These are phyloP conservation scores for Pocillopora meandrina DNA, from an alignment of 92 coral and sea anemone species.

Conservation along the genomic window DNA sequence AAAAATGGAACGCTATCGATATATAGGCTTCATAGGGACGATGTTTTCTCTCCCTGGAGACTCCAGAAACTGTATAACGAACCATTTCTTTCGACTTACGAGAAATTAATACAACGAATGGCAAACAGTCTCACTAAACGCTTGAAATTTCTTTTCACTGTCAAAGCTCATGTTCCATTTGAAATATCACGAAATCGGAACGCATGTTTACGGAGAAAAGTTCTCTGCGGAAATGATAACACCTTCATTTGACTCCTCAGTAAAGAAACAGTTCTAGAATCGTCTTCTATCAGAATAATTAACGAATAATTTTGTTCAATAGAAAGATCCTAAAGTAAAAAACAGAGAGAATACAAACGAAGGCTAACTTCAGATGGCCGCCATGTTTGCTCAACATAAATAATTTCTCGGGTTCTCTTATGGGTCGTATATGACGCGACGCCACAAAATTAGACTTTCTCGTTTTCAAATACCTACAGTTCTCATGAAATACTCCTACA, in stretches of 20 bases:
- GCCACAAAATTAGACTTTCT: conserved; percentile 28
- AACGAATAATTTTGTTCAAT: neutral
- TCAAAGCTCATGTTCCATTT: neutral
- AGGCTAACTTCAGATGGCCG: conserved; percentile 29
- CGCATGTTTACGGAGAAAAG: neutral
- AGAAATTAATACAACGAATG: too few relatives aligned
- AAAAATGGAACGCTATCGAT: too few relatives aligned
- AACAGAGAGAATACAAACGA: neutral
- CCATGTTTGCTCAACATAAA: conserved; percentile 50
- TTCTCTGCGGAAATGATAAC: conserved; percentile 21
- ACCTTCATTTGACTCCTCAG: neutral
- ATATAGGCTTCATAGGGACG: too few relatives aligned
- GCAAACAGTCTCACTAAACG: neutral
- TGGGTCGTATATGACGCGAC: conserved; percentile 52
- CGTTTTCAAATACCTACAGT: neutral
- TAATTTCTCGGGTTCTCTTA: conserved; percentile 41
- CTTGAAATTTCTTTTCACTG: neutral
- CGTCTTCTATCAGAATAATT: neutral
- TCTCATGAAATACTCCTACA: conserved; percentile 5
- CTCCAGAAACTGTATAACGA: neutral
- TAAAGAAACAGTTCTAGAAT: neutral
- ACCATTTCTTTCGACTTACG: neutral
- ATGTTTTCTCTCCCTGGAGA: neutral
- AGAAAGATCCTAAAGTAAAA: neutral
- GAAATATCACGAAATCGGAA: conserved; percentile 25